phyloP scores from a whole-genome alignment of 2,113 vertebrate genomes.

The Bos indicus region DNA sequence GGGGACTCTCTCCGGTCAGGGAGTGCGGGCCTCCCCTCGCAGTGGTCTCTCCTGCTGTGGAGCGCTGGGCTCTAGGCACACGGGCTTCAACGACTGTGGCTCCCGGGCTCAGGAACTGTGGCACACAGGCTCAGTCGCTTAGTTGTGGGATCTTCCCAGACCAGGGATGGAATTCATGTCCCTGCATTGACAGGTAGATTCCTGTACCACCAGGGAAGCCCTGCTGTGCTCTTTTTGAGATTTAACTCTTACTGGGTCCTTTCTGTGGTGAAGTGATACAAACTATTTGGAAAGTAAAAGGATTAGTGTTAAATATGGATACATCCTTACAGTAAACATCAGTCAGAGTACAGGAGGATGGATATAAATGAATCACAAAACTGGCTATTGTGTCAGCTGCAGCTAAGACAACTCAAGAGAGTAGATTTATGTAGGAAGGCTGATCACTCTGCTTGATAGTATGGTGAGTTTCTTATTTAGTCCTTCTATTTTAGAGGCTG shows the following conservation, averaged over 20 bases:
- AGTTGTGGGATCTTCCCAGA: not conserved
- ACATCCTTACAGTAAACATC: not conserved
- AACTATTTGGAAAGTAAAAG: not conserved
- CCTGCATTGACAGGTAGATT: not conserved
- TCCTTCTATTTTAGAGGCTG: not conserved
- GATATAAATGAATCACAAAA: not conserved
- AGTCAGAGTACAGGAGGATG: not conserved
- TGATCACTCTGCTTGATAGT: not conserved
- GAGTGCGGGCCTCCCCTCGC: not conserved
- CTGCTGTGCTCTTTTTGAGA: not conserved
- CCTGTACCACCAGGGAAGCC: not conserved
- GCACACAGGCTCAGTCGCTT: not conserved
- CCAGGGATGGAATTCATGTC: not conserved
- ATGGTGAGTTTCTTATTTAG: not conserved
- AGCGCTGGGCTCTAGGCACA: not conserved
- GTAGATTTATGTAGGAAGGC: not conserved
- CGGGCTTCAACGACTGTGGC: not conserved
- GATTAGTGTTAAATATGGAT: not conserved
- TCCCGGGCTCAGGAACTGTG: not conserved
- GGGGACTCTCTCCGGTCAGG: not conserved
- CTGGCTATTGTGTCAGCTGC: not conserved
- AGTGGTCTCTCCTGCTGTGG: not conserved
- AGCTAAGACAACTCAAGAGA: not conserved
- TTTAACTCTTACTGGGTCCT: not conserved
- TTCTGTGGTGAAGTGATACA: not conserved